Conservation (phyloP, 2,797 vertebrate species). For the Rhinogobio ventralis region DNA sequence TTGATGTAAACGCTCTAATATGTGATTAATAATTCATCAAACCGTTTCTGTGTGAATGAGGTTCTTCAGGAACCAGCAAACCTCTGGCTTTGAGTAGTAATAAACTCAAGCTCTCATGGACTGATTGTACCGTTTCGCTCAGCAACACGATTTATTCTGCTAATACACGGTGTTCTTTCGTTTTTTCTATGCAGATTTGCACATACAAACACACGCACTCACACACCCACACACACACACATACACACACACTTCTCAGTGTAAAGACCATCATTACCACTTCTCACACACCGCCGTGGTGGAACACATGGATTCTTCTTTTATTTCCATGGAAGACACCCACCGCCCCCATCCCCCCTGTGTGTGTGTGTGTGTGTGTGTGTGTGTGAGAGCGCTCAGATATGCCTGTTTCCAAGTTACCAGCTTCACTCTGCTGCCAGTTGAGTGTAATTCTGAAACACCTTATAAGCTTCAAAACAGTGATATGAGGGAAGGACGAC, state of each 20-base stretch:
- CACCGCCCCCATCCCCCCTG: conserved; percentile 51
- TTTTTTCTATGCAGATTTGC: conserved; percentile 44
- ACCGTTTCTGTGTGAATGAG: neutral
- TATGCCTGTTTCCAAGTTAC: conserved; percentile 80
- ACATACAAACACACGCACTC: conserved; percentile 57
- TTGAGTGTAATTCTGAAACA: conserved; percentile 1
- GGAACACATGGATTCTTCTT: conserved; percentile 73
- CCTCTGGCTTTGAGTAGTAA: conserved; percentile 6
- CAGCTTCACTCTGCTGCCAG: conserved; percentile 64
- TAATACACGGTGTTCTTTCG: conserved; percentile 9
- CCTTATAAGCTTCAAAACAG: conserved; percentile 30
- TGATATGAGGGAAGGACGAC: neutral
- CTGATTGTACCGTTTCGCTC: neutral
- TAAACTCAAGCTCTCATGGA: conserved; percentile 5
- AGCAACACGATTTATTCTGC: conserved; percentile 23
- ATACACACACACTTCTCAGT: conserved; percentile 47
- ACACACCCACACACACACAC: conserved; percentile 50
- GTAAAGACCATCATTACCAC: conserved; percentile 56
- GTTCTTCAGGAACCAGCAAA: conserved; percentile 7
- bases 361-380: conserved; percentile 36
- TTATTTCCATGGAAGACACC: conserved; percentile 53
- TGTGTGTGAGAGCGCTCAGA: conserved; percentile 64
- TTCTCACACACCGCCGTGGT: conserved; percentile 63
- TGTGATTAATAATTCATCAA: conserved; percentile 32
- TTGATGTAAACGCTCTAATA: conserved; percentile 36